Evolutionary conservation across 2,888 invertebrate species (phyloP).

Genomic region (Orthosia cruda): DNA sequence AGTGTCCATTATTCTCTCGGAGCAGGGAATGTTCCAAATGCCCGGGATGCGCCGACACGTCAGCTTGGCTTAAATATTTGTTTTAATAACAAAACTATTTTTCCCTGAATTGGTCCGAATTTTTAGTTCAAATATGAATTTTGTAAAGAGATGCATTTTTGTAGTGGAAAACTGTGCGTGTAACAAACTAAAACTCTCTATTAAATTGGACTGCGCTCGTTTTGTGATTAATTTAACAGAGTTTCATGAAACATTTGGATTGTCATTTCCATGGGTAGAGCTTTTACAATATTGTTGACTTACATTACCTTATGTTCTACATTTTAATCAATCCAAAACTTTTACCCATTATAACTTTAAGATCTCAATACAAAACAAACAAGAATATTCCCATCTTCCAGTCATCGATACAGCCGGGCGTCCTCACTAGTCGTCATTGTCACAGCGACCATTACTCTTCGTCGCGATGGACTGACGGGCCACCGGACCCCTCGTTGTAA

Average conservation of each 20-base stretch:
- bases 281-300: neutral
- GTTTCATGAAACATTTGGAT: neutral
- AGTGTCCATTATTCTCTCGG: conserved; percentile 54
- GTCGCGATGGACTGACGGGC: conserved; percentile 47
- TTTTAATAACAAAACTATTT: conserved; percentile 57
- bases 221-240: neutral
- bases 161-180: neutral
- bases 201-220: neutral
- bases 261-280: neutral
- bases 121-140: conserved; percentile 37
- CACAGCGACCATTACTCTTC: conserved; percentile 63
- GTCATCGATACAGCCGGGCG: conserved; percentile 16
- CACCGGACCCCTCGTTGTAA: conserved; percentile 55
- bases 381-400: neutral
- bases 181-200: conserved; percentile 10
- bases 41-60: conserved; percentile 50
- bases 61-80: conserved; percentile 64
- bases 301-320: neutral
- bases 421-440: conserved; percentile 52
- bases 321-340: neutral
- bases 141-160: conserved; percentile 9
- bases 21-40: conserved; percentile 40
- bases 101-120: conserved; percentile 13
- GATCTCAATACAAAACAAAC: neutral
- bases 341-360: neutral